Evolutionary conservation across 2,113 vertebrate genomes (phyloP), one percentile per base, ranked within the genome.

Genomic region (Tympanuchus pallidicinctus): DNA sequence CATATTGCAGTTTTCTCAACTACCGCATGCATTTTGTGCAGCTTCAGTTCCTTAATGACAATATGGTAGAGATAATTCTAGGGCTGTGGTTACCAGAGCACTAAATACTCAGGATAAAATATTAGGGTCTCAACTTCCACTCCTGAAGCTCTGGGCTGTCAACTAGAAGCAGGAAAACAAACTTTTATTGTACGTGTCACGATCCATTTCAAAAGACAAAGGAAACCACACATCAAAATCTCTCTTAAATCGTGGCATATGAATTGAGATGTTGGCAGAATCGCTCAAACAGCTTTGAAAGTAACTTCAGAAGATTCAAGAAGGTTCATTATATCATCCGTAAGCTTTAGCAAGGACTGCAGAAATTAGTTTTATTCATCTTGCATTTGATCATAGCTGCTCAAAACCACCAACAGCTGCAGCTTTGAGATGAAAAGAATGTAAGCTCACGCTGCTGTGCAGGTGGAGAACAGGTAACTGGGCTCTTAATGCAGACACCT

Each of bases 301-400:
- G 32, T 9, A 85, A 89, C 86, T 70, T 81, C 43, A 85, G 45
- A 88, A 69, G 36, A 57, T 72, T 77, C 2, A 14, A 43, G 61
- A 50, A 72, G 36, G 36, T 87, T 95, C 89, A 73, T 91, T 87
- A 30, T n/a, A 36, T 61, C 30, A 34, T 69, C 66, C 70, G 34
- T 57, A 78, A 64, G 25, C 42, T 52, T 69, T 74, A 85, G 69
- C 20, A 52, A 32, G 27, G 59, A 60, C 63, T 17, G 38, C 20
- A 91, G 65, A 72, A 82, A 82, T 92, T 67, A 78, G 79, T 87
- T 96, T 94, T 92, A 66, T 82, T 93, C 69, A 69, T 77, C 72
- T 92, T 86, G 13, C 38, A 45, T 92, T 91, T 94, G 74, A 95
- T 89, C 66, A 30, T 69, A 74, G 36, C 54, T 88, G 48, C 54